These are phyloP conservation scores for Apaloderma vittatum DNA, from an alignment of 2,113 vertebrate genomes.

Conservation along the genomic window DNA sequence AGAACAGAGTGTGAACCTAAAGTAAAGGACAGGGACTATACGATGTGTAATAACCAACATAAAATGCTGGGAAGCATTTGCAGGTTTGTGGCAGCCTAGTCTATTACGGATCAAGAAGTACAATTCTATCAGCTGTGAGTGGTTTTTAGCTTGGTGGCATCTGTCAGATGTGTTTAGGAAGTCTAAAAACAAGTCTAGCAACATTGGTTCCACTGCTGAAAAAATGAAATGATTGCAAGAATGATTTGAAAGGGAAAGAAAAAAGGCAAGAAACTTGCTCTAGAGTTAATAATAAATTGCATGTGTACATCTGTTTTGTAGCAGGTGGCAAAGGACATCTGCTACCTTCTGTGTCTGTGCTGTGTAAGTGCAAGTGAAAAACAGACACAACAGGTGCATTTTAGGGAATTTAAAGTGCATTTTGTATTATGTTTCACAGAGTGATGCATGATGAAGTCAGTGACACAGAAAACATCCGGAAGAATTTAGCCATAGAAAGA, in stretches of 20 bases:
- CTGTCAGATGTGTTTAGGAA: background rate
- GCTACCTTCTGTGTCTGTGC: background rate
- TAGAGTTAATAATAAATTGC: background rate
- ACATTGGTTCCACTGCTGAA: background rate
- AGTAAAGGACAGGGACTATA: background rate
- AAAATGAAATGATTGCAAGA: background rate
- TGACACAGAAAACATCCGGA: constrained; percentile 97
- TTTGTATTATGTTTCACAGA: constrained; percentile 73
- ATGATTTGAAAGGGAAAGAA: background rate
- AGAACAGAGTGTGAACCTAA: background rate
- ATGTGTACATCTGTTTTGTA: background rate
- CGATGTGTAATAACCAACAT: background rate
- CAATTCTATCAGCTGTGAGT: background rate
- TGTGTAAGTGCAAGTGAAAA: background rate
- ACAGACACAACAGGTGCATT: background rate
- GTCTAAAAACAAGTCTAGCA: background rate
- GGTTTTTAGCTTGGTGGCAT: background rate
- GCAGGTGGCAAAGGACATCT: background rate
- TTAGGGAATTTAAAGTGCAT: background rate
- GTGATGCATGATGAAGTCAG: constrained; percentile 99
- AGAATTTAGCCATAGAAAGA: constrained; percentile 96
- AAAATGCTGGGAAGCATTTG: background rate
- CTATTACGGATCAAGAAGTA: background rate
- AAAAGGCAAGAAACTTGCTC: background rate
- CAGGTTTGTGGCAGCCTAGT: background rate